Base-by-base conservation (phyloP, 2,888 invertebrate species). In the Drosophila subquinaria region DNA sequence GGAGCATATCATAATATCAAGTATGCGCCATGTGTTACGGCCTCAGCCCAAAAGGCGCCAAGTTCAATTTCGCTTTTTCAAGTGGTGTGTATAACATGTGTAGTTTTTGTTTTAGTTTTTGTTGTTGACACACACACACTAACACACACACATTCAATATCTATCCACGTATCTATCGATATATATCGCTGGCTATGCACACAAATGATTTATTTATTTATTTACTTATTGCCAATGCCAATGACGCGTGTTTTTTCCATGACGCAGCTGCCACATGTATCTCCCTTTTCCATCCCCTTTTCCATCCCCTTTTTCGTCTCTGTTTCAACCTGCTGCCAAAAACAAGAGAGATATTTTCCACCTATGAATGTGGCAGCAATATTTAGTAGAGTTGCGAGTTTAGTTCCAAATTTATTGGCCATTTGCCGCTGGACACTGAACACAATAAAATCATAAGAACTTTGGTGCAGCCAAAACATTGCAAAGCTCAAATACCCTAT, bases 191-290 rank as follows among this genome's bases (percentile, higher is more conserved):
- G 76, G 68, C 79, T 77, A 68, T 77, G 76, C 73, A 79, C 76
- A 79, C 72, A 84, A 82, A 86, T 85, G 84, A 85, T 85, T 85
- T 85, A 85, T 85, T 85, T 85, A 85, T 85, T 85, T 85, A 86
- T 85, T 85, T 86, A 83, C 81, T 80, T 80, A 86, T 86, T 88
- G 84, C 72, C 81, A 81, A 78, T 76, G 81, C 76, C 81, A 82
- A 71, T 86, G 84, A 77, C 81, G 81, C 78, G 79, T 68, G 79
- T 70, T 69, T 68, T 68, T 74, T 81, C 72, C 79, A 70, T 80
- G 84, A 81, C 84, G 72, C 88, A 87, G 82, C 86, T 84, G 88
- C 80, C 88, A 75, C 85, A 81, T 67, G 69, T 73, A 67, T 59
- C 47, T 8, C 63, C 11, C 0, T 9, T 27, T 33, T 15, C 9